Evolutionary conservation across 1,140 invertebrate species (phyloP).

Genomic region (Arion vulgaris): DNA sequence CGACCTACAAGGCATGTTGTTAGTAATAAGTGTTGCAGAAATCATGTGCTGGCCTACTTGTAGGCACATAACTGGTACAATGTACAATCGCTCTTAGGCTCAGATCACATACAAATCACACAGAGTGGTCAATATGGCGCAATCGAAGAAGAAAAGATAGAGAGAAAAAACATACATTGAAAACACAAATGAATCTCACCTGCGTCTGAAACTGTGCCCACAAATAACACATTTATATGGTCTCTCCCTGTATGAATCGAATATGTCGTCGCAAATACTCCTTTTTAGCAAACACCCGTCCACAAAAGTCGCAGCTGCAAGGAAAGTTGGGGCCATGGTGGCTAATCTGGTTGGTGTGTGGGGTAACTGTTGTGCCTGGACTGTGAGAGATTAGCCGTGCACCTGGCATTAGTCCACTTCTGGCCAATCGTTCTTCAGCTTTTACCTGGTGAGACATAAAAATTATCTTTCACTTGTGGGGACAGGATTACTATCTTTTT

Average conservation of each 20-base stretch:
- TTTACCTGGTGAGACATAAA: constrained; percentile 25
- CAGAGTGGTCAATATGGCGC: no score
- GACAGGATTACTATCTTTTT: no score
- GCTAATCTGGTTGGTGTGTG: constrained; percentile 34
- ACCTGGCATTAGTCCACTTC: constrained; percentile 38
- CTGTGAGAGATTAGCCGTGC: constrained; percentile 35
- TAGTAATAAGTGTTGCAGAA: no score
- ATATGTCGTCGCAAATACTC: constrained; percentile 46
- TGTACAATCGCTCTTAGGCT: no score
- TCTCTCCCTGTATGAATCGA: constrained; percentile 45
- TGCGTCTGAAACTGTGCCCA: constrained; percentile 42
- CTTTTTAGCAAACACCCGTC: constrained; percentile 47
- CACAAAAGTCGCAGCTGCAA: constrained; percentile 45
- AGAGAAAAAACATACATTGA: no score
- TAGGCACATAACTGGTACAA: no score
- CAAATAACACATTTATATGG: constrained; percentile 48
- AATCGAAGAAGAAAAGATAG: no score
- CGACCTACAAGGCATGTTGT: no score
- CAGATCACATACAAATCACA: no score
- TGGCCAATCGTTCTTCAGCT: constrained; percentile 31
- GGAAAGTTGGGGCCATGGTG: constrained; percentile 38
- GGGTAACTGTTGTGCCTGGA: constrained; percentile 1
- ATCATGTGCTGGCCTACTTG: no score
- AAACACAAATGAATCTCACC: not conserved
- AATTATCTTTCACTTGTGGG: not conserved